These are phyloP conservation scores for Lasioglossum figueresi DNA, from an alignment of 2,888 invertebrate species.

Conservation along the genomic window DNA sequence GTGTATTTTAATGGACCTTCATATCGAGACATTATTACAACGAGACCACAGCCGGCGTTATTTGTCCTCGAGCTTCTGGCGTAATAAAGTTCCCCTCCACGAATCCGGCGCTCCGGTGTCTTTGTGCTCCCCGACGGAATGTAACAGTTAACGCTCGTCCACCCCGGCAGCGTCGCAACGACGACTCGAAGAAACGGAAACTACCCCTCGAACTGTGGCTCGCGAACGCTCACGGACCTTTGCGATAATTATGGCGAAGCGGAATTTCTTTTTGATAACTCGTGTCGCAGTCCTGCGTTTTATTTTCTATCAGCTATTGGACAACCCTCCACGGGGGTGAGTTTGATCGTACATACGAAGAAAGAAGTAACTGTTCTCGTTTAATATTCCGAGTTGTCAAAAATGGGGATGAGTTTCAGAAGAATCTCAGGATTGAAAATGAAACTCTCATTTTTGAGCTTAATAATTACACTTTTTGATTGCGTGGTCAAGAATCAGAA, in stretches of 20 bases:
- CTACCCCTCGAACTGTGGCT: neutral
- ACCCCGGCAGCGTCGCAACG: neutral
- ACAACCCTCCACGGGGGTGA: neutral
- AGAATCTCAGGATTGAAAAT: neutral
- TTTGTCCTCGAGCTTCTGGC: conserved; percentile 19
- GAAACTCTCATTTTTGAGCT: neutral
- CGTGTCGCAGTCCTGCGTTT: neutral
- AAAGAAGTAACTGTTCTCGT: neutral
- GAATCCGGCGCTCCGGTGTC: neutral
- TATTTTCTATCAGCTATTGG: neutral
- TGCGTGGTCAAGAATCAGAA: neutral
- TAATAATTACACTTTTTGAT: neutral
- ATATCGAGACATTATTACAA: conserved; percentile 44
- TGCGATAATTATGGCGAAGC: neutral
- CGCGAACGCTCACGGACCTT: neutral
- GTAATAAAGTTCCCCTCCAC: conserved; percentile 16
- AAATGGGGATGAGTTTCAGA: neutral
- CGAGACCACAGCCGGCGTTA: conserved; percentile 7
- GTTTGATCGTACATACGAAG: neutral
- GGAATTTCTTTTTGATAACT: neutral
- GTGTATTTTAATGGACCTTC: conserved; percentile 32
- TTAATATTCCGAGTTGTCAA: neutral
- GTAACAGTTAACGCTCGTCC: conserved; percentile 27
- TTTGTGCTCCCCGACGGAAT: neutral
- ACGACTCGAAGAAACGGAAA: neutral